Evolutionary conservation across 2,888 invertebrate genomes (phyloP), one percentile per base, ranked within the genome.

Genomic region (Machimus atricapillus): DNA sequence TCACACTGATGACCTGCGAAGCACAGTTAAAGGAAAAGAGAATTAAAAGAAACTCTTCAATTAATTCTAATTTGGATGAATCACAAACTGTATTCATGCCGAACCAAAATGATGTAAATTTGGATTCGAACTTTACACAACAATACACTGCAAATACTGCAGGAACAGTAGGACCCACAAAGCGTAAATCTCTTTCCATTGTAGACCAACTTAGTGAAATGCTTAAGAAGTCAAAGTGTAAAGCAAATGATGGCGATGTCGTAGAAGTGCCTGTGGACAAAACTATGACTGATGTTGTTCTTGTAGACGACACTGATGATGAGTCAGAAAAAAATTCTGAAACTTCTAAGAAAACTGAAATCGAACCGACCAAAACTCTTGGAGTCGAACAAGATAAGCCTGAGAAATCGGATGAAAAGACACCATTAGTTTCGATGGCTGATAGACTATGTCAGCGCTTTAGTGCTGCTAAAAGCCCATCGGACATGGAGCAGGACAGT

Each of bases 121-220:
- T 88, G 3, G 88, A 88, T 58, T 82, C 73, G 8, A 87, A 87
- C 19, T 82, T 88, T 31, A 79, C 87, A 14, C n/a, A 76, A 87
- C 16, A n/a, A n/a, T 88, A 86, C 52, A 87, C 85, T 6, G 6
- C 40, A 16, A 77, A 27, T 9, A 27, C 27, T 2, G 27, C 43
- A 46, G 43, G 14, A 4, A 46, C 4, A 2, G 43, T 14, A 16
- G 43, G 43, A 14, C 8, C 43, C 43, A 16, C n/a, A 5, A 52
- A 52, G 23, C 79, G 52, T 19, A 14, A 19, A 4, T 79, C 52
- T 12, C 27, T 58, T 76, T 87, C 87, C 31, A 88, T 88, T 46
- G 90, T 90, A 40, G 90, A 91, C 87, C 89, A 89, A 87, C 88
- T 90, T 58, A 90, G 89, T 86, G 90, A 91, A 88, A 89, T 90